phyloP scores from a whole-genome alignment of 2,888 invertebrate genomes.

The Odontomyia ornata region DNA sequence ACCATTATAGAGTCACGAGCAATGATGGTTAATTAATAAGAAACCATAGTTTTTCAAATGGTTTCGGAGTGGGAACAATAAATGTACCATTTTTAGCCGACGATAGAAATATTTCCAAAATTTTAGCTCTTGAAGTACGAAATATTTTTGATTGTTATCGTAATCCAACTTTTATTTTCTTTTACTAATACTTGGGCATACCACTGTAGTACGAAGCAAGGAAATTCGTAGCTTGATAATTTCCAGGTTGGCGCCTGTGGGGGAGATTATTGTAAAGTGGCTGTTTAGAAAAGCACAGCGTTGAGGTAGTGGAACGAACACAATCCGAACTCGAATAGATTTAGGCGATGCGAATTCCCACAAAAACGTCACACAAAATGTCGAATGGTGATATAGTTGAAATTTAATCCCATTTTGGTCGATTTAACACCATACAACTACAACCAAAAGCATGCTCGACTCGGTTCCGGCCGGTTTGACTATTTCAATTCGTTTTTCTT shows the following conservation, averaged over 20 bases:
- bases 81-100: too few relatives aligned
- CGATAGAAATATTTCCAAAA: too few relatives aligned
- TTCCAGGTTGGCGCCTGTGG: neutral
- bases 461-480: constrained; percentile 24
- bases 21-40: too few relatives aligned
- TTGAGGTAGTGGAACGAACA: neutral
- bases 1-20: too few relatives aligned
- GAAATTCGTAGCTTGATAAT: neutral
- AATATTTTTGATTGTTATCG: too few relatives aligned
- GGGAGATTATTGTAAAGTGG: neutral
- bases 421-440: constrained; percentile 47
- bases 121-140: too few relatives aligned
- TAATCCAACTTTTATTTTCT: too few relatives aligned
- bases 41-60: too few relatives aligned
- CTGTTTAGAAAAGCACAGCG: constrained; percentile 20
- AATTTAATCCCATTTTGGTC: constrained; percentile 49
- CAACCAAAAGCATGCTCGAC: neutral
- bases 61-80: too few relatives aligned
- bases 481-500: constrained; percentile 35
- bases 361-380: constrained; percentile 49
- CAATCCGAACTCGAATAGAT: neutral
- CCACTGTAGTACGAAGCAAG: too few relatives aligned
- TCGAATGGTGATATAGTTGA: constrained; percentile 48
- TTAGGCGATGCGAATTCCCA: constrained; percentile 37
- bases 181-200: too few relatives aligned